Evolutionary conservation across 2,888 invertebrate species (phyloP), one percentile per base, ranked within the genome.

Genomic region (Zygothrica quintamaculata): DNA sequence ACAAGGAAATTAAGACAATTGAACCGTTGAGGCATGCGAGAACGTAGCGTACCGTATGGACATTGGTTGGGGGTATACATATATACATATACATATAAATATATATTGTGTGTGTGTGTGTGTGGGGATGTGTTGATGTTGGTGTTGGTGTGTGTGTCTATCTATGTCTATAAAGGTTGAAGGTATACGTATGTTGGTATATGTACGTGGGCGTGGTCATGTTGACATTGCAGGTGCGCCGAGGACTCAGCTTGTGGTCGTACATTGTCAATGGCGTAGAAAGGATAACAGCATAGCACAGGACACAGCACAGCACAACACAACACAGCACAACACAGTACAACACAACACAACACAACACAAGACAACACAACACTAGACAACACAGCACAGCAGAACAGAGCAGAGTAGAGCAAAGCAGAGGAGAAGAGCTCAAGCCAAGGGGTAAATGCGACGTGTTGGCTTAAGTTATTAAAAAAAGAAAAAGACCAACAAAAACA

Each of bases 1-100:
- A 88, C 88, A 88, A 88, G 82, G 88, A 82, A 88, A 82, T 82
- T 82, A 82, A 82, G 87, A 88, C 82, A 82, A 82, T 82, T 88
- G 82, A 82, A 82, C 87, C 88, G 78, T 87, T 88, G 87, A 88
- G 88, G 87, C 82, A 78, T 82, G 88, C 81, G 59, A 76, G 70
- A 62, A 65, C 58, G 53, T 72, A 53, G 50, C 71, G 64, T 81
- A 58, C 64, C 65, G 74, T 64, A 74, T 60, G 74, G 33, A 68
- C 57, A 52, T 64, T 57, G 64, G 68, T 67, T n/a, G n/a, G 57
- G 58, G 15, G 53, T 52, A 42, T 44, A 25, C 4, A 6, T 34
- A 26, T 26, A 3, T 13, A 12, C n/a, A 6, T 52, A 15, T 26
- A 1, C 6, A 13, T 13, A 22, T 40, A 11, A 33, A 31, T 62